phyloP scores from a whole-genome alignment of 2,113 vertebrate genomes.

The Hippocampus zosterae region DNA sequence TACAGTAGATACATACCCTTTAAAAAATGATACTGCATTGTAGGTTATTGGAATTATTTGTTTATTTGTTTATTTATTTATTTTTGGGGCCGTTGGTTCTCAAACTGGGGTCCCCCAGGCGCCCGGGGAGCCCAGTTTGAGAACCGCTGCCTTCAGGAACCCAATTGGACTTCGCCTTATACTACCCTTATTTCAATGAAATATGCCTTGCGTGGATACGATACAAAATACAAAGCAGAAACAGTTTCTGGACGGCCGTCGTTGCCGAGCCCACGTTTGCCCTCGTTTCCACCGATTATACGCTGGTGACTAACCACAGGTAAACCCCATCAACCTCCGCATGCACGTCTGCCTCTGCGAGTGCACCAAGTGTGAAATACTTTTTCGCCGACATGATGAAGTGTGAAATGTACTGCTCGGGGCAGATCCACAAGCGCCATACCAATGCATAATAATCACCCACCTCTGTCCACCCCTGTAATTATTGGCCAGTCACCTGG shows the following conservation, averaged over 20 bases:
- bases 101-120: too few species aligned
- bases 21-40: too few species aligned
- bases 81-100: too few species aligned
- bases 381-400: constrained; percentile 61
- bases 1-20: too few species aligned
- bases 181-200: neutral
- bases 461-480: constrained; percentile 45
- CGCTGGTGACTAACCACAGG: constrained; percentile 19
- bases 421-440: constrained; percentile 45
- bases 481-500: constrained; percentile 58
- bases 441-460: constrained; percentile 64
- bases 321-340: constrained; percentile 50
- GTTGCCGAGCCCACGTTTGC: neutral
- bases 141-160: neutral
- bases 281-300: constrained; percentile 1
- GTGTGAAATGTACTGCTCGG: constrained; percentile 64
- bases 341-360: constrained; percentile 43
- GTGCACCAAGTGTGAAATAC: constrained; percentile 65
- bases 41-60: too few species aligned
- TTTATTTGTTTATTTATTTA: too few species aligned
- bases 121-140: neutral
- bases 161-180: too few species aligned
- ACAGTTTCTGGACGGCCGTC: neutral
- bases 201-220: neutral
- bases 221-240: neutral